Evolutionary conservation across 2,888 invertebrate species (phyloP).

Genomic region (Heliconius erato): DNA sequence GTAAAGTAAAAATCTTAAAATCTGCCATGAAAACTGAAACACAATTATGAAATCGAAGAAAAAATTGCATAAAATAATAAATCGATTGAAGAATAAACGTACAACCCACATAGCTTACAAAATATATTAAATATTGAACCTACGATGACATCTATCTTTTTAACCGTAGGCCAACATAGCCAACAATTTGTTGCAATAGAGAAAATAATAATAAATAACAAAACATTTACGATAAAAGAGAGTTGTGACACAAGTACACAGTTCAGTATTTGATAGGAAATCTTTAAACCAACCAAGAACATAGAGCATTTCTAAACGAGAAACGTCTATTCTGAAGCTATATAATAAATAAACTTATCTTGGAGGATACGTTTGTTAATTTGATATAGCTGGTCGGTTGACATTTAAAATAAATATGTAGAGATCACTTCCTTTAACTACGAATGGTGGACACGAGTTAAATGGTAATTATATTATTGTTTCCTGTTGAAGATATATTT

Average conservation of each 20-base stretch:
- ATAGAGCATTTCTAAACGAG: slow-evolving; percentile 56
- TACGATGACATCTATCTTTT: not conserved
- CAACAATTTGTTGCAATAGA: slow-evolving; percentile 42
- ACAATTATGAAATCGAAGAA: not conserved
- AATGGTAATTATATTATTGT: slow-evolving; percentile 16
- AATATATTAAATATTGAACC: not conserved
- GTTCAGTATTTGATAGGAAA: slow-evolving; percentile 79
- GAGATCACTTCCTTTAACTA: slow-evolving; percentile 15
- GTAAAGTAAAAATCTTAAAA: too few species aligned
- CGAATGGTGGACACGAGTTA: not conserved
- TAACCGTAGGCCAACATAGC: not conserved
- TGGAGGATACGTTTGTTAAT: slow-evolving; percentile 32
- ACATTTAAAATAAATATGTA: slow-evolving; percentile 39
- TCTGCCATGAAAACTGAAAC: not conserved
- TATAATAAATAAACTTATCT: slow-evolving; percentile 42
- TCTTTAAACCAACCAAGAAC: slow-evolving; percentile 75
- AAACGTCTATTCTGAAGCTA: slow-evolving; percentile 46
- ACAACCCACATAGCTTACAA: not conserved
- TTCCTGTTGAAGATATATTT: not conserved
- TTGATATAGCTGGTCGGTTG: slow-evolving; percentile 36
- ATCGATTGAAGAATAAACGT: not conserved
- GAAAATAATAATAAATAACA: slow-evolving; percentile 70
- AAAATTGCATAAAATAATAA: not conserved
- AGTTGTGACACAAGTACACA: slow-evolving; percentile 70
- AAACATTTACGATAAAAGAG: slow-evolving; percentile 69